These are phyloP conservation scores for Penelope pileata DNA, from an alignment of 2,113 vertebrate species.

Conservation along the genomic window DNA sequence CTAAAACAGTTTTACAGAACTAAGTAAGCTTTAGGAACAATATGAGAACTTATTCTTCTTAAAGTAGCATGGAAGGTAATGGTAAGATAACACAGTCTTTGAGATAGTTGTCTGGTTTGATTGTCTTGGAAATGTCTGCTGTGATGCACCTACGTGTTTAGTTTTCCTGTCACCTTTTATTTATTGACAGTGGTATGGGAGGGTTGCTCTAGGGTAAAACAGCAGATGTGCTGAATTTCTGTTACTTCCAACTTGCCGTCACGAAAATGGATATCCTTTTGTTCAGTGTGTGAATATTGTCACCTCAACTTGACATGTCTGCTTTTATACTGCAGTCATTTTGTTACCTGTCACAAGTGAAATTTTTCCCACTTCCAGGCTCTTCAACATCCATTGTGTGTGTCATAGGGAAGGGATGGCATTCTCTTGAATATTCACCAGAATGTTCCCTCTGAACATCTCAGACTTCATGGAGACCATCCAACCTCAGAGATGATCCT, in stretches of 20 bases:
- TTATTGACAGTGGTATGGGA: not conserved
- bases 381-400: not conserved
- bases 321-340: not conserved
- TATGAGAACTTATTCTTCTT: not conserved
- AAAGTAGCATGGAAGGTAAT: not conserved
- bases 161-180: not conserved
- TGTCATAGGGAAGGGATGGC: not conserved
- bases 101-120: not conserved
- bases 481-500: not conserved
- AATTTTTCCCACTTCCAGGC: not conserved
- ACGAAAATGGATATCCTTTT: slow-evolving; percentile 27
- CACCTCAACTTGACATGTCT: not conserved
- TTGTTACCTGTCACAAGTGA: not conserved
- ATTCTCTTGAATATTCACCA: not conserved
- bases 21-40: not conserved
- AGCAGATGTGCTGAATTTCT: not conserved
- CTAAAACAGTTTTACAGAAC: not conserved
- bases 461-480: not conserved
- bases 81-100: not conserved
- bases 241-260: not conserved
- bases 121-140: not conserved
- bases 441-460: not conserved
- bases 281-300: slow-evolving; percentile 3
- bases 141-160: not conserved
- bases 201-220: not conserved